These are phyloP conservation scores for Epinotia ramella DNA, from an alignment of 2,888 invertebrate genomes.

Conservation along the genomic window DNA sequence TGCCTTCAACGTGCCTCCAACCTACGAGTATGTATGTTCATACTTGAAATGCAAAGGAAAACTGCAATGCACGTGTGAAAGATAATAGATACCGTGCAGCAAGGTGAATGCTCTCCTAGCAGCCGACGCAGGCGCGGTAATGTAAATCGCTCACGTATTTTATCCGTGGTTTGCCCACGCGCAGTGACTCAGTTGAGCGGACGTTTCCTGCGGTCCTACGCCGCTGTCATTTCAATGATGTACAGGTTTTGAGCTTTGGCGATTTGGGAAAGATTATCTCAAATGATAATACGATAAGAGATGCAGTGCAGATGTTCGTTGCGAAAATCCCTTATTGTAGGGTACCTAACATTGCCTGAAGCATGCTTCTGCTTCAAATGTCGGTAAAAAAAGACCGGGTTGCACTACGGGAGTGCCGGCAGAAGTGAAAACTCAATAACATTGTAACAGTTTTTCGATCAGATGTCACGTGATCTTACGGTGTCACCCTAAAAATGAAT, in stretches of 20 bases:
- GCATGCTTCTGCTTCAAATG: too few species aligned
- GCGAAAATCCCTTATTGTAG: neutral
- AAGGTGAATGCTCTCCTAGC: constrained; percentile 46
- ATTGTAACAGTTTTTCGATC: too few species aligned
- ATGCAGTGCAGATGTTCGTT: neutral
- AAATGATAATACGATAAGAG: too few species aligned
- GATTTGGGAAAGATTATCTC: constrained; percentile 33
- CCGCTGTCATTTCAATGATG: constrained; percentile 72
- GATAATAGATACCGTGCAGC: constrained; percentile 37
- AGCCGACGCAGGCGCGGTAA: constrained; percentile 51
- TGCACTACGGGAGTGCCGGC: too few species aligned
- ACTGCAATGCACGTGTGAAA: constrained; percentile 36
- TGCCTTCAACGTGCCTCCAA: neutral
- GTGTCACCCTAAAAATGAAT: too few species aligned
- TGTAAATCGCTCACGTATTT: constrained; percentile 68
- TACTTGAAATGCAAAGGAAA: constrained; percentile 31
- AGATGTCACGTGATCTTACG: too few species aligned
- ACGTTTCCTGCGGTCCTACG: constrained; percentile 74
- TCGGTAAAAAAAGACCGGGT: too few species aligned
- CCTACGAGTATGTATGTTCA: neutral
- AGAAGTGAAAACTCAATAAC: too few species aligned
- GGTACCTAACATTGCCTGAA: neutral
- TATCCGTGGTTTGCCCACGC: constrained; percentile 65
- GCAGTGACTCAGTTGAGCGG: constrained; percentile 65
- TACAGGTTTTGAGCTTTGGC: constrained; percentile 46